These are phyloP conservation scores for human DNA, from an alignment of 2,113 vertebrate genomes.

Conservation along the genomic window GRCh38 chr2:51173501-51174000, in stretches of 20 bases:
- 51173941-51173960: background rate
- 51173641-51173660: background rate
- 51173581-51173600: background rate
- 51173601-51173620: background rate
- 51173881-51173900: background rate
- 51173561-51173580: background rate
- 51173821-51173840: background rate
- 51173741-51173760: background rate
- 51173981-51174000: background rate
- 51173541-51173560: background rate
- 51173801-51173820: background rate
- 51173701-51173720: background rate
- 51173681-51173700: background rate
- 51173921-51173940: background rate
- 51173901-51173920: background rate
- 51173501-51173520: background rate
- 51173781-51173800: background rate
- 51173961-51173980: background rate
- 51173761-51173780: background rate
- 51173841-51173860: background rate
- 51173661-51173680: background rate
- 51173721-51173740: background rate
- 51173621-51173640: background rate
- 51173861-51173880: background rate
- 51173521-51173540: background rate